Base-by-base conservation (phyloP, 1,140 invertebrate species). In the Drosophila gunungcola region DNA sequence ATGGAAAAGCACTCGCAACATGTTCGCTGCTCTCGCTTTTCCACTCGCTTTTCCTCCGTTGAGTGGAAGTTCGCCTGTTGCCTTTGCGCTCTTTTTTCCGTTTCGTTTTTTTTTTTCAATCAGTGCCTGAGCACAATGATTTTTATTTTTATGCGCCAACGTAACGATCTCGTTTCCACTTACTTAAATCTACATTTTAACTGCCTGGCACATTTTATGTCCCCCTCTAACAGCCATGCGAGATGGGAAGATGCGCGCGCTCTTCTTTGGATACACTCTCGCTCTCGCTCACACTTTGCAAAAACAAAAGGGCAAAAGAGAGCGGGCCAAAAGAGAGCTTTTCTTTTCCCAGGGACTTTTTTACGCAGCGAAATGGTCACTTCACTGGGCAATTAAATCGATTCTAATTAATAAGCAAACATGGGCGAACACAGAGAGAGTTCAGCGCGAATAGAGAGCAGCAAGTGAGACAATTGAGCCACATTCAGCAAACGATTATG, bases 151-250 rank as follows among this genome's bases (percentile, higher is more conserved):
- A 92, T 92, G 88, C 88, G 85, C 79, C 75, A 82, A 89, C 83
- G 86, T 92, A 90, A 92, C 91, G 91, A 92, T 92, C 91, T 92
- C 91, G 91, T 92, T 92, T 92, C 91, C 91, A 92, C 91, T 92
- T 91, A 92, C 91, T 92, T 92, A 92, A 92, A 92, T 91, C 90
- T 91, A 91, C 91, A 83, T 92, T 92, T 90, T 91, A 90, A 92
- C 88, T 90, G 85, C 85, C 80, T 86, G 85, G 85, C 84, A 84
- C 89, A 88, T 91, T 92, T 90, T 85, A 91, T 91, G 86, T 92
- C 91, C 83, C 90, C 89, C 90, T 92, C 91, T 92, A 56, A 75
- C 91, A 85, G 63, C 79, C 79, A 80, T 64, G 67, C 56, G 38
- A 62, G 58, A 58, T 67, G 55, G 78, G 51, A 58, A 70, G 84